These are phyloP conservation scores for Mellilla xanthometata DNA, from an alignment of 2,888 invertebrate species.

Conservation along the genomic window DNA sequence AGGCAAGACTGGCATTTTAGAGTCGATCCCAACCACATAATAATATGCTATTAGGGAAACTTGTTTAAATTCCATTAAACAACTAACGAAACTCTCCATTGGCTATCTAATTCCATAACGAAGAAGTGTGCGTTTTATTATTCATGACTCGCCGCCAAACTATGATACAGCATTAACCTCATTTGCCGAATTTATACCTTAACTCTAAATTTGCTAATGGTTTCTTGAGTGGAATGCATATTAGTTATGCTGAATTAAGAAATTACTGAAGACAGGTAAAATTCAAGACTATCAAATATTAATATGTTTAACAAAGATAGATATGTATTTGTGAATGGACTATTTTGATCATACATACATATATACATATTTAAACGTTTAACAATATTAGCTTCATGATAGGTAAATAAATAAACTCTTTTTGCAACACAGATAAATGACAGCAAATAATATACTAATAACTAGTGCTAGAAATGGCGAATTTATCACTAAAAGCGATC, in stretches of 20 bases:
- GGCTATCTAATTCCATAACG: constrained; percentile 36
- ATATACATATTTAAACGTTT: too few species aligned
- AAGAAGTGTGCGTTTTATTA: constrained; percentile 42
- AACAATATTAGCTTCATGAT: too few species aligned
- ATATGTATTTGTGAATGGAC: too few species aligned
- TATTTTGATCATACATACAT: too few species aligned
- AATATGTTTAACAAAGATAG: too few species aligned
- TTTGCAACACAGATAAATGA: too few species aligned
- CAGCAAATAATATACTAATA: too few species aligned
- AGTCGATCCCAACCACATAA: neutral
- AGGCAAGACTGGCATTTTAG: too few species aligned
- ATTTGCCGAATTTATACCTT: constrained; percentile 37
- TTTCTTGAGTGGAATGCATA: constrained; percentile 35
- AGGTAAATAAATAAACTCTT: too few species aligned
- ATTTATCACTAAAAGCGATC: too few species aligned
- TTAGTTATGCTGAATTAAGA: constrained; percentile 7
- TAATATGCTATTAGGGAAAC: neutral
- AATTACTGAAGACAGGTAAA: constrained; percentile 6
- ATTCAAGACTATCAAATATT: neutral
- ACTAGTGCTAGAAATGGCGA: too few species aligned
- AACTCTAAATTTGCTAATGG: constrained; percentile 39
- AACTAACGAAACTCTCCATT: constrained; percentile 1
- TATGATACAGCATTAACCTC: constrained; percentile 46
- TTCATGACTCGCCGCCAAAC: constrained; percentile 39
- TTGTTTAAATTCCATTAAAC: neutral